These are phyloP conservation scores for Sycophila texana DNA, from an alignment of 2,888 invertebrate species.

Conservation along the genomic window DNA sequence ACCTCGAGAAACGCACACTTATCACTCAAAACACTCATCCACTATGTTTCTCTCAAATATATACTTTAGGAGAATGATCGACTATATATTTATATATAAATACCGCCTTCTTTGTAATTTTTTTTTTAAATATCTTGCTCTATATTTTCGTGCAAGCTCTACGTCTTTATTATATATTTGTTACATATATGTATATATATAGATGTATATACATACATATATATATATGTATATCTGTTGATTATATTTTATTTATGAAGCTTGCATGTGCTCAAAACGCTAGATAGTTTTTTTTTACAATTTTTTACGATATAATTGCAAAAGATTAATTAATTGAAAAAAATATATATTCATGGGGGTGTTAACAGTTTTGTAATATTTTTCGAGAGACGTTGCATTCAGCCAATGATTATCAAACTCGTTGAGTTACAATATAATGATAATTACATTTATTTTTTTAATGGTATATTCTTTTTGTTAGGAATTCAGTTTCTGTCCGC, in stretches of 20 bases:
- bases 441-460: conserved; percentile 17
- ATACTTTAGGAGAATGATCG: conserved; percentile 35
- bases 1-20: conserved; percentile 43
- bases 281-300: conserved; percentile 23
- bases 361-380: conserved; percentile 15
- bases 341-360: conserved; percentile 5
- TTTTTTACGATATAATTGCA: conserved; percentile 16
- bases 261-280: conserved; percentile 53
- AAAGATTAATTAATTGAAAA: background rate
- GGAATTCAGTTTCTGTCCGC: conserved; percentile 2
- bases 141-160: conserved; percentile 49
- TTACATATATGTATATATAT: conserved; percentile 20
- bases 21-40: conserved; percentile 58
- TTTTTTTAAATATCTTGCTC: conserved; percentile 39
- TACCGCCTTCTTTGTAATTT: conserved; percentile 40
- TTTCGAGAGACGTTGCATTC: conserved; percentile 44
- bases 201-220: conserved; percentile 11
- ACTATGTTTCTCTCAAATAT: conserved; percentile 22
- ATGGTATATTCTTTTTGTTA: conserved; percentile 10
- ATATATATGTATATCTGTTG: conserved; percentile 36
- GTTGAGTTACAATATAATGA: conserved; percentile 29
- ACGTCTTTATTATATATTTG: conserved; percentile 3
- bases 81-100: conserved; percentile 40
- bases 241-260: conserved; percentile 24
- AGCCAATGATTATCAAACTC: conserved; percentile 27